Evolutionary conservation across 2,888 invertebrate genomes (phyloP), one percentile per base, ranked within the genome.

Genomic region (Phanerotoma sp.): DNA sequence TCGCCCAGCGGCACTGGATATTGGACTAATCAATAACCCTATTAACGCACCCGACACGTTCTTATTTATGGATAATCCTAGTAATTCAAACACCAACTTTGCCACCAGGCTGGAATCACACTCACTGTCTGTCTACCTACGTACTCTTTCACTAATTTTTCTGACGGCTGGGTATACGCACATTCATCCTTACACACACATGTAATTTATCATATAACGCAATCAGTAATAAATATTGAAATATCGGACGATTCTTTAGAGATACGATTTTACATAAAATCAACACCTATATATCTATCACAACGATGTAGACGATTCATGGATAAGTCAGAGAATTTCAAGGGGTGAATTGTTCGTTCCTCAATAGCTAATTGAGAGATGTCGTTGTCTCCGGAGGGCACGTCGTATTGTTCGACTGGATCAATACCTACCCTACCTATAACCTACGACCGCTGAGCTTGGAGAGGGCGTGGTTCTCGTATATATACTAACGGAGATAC

Each of bases 391-490:
- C 70, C 68, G 61, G 67, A 67, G 68, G 66, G 68, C 68, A 66
- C 68, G 68, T 69, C 70, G 73, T 71, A 75, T 76, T 75, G 75
- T 73, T 71, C 69, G 51, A 52, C 62, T 63, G 75, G 75, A 76
- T 77, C 77, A 75, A 77, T 77, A 77, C 74, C 71, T 67, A 63
- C 69, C 67, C 70, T 55, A 50, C 58, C 61, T 58, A 71, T 71
- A 71, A 69, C 68, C 72, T 69, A 70, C 70, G 67, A 67, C 66
- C 66, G 66, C 65, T 66, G 67, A 71, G 73, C 72, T 70, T 69
- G 63, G 64, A 67, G 73, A 72, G 76, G 77, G 76, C 77, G 77
- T 76, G 77, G 77, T 72, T 64, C 72, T 66, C 71, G 70, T 70
- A 70, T 68, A 73, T 70, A 70, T 67, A 74, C 71, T 71, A 67